Evolutionary conservation across 2,113 vertebrate genomes (phyloP), one percentile per base, ranked within the genome.

Genomic region (Chloropsis cyanopogon): DNA sequence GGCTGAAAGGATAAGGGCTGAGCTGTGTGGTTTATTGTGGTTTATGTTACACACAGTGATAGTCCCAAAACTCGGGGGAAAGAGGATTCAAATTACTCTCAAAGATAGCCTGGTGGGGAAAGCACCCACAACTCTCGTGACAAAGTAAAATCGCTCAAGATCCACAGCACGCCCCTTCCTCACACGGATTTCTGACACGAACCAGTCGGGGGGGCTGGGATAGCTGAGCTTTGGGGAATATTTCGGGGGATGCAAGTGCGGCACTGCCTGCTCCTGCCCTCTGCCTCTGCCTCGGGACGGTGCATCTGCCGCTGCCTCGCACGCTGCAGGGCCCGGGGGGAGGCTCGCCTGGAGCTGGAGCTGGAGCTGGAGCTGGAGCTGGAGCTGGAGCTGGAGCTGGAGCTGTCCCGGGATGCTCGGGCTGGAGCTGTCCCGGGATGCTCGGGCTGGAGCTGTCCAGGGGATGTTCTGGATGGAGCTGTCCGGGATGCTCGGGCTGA

Each of bases 141-240:
- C 19, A 10, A 6, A 0, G 4, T 16, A 2, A 14, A 44, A 12
- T 4, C 15, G 13, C 37, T 37, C 3, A 23, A 19, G 52, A 24
- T 2, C 5, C 24, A 7, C 19, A 31, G 17, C 12, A 3, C 17
- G 23, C 12, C 6, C 21, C 10, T 41, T 57, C 37, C 6, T 7
- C 22, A 12, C 4, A 6, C 0, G 14, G 17, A 6, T 17, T 29
- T 28, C 29, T 28, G 23, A 8, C 21, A 29, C 0, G 10, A n/a
- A 14, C 17, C 24, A 2, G 33, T 0, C 18, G 2, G 37, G n/a
- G 54, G 21, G 5, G 3, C 14, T 49, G 44, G 1, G 7, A 6
- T 3, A 8, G 21, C 20, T 17, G 33, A 29, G 59, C 11, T 4
- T 39, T 25, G 13, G 2, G 11, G 3, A 3, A 3, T 4, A 6